Evolutionary conservation across 2,113 vertebrate genomes (phyloP), one percentile per base, ranked within the genome.

Genomic region (Burhinus bistriatus): DNA sequence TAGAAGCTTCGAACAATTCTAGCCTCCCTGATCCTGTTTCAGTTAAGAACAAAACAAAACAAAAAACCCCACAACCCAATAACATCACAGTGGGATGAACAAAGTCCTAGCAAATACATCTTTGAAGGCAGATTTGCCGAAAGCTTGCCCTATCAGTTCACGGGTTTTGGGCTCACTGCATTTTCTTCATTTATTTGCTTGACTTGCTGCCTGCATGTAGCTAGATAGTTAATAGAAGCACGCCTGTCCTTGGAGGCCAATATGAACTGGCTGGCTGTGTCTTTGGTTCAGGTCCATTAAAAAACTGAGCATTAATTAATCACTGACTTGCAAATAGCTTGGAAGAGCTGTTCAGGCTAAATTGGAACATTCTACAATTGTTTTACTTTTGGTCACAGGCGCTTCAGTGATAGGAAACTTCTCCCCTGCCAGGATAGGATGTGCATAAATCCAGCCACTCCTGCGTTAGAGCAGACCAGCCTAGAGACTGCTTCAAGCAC

Each of bases 251-350:
- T 88, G 68, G 95, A 91, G 91, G 86, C 78, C 83, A 96, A 76
- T 96, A 69, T 44, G 68, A 96, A 62, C 68, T 55, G 68, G 51
- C 93, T 97, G 87, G 11, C 89, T 93, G 81, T 91, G 91, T 77
- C 95, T 96, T 92, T 94, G 95, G 91, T 96, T 95, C 90, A 92
- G 88, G 83, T 82, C 93, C 94, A 92, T 96, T 97, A 95, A 93
- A 97, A 93, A 69, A 59, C 69, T 5, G 18, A 94, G 90, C 75
- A 57, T 96, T 97, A 97, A 92, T 97, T 96, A 96, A 97, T 97
- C 90, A 95, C 91, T 91, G 78, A 84, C 92, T 97, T 94, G 77
- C 85, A 97, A 95, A 95, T 90, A 89, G 51, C 75, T 90, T 89
- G 52, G 70, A 95, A 95, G 73, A 71, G 66, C 81, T 77, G 80